Evolutionary conservation across 1,140 invertebrate genomes (phyloP).

Genomic region (Drosophila quadrilineata): DNA sequence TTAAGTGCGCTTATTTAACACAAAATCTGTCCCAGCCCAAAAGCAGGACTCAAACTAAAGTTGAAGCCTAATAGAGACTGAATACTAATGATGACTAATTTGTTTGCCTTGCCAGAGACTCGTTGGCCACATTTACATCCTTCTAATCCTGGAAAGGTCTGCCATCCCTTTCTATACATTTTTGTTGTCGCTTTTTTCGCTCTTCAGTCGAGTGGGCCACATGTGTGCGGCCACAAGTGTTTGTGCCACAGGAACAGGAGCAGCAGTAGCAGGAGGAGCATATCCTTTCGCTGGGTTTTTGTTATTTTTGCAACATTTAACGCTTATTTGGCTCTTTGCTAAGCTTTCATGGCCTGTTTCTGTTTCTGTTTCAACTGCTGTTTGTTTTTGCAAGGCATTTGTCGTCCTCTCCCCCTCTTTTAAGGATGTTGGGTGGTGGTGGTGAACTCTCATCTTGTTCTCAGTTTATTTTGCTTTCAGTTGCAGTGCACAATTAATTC

Average conservation of each 20-base stretch:
- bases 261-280: not conserved
- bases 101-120: conserved; percentile 64
- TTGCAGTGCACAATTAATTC: conserved; percentile 75
- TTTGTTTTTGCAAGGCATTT: conserved; percentile 50
- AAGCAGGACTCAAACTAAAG: conserved; percentile 12
- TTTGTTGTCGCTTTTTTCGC: conserved; percentile 5
- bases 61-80: conserved; percentile 58
- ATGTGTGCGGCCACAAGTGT: conserved; percentile 72
- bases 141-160: not conserved
- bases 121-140: conserved; percentile 13
- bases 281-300: conserved; percentile 32
- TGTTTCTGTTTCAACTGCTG: conserved; percentile 41
- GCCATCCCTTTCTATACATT: not conserved
- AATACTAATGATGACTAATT: conserved; percentile 79
- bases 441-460: conserved; percentile 3
- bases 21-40: conserved; percentile 62
- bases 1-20: conserved; percentile 81
- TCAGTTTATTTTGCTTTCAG: conserved; percentile 63
- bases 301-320: conserved; percentile 80
- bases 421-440: not conserved
- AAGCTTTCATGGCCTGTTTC: conserved; percentile 58
- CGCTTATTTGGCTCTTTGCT: conserved; percentile 73
- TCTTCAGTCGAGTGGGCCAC: conserved; percentile 48
- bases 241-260: conserved; percentile 36
- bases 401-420: not conserved